Conservation (phyloP, 2,888 invertebrate species). For the Conomelus anceps region DNA sequence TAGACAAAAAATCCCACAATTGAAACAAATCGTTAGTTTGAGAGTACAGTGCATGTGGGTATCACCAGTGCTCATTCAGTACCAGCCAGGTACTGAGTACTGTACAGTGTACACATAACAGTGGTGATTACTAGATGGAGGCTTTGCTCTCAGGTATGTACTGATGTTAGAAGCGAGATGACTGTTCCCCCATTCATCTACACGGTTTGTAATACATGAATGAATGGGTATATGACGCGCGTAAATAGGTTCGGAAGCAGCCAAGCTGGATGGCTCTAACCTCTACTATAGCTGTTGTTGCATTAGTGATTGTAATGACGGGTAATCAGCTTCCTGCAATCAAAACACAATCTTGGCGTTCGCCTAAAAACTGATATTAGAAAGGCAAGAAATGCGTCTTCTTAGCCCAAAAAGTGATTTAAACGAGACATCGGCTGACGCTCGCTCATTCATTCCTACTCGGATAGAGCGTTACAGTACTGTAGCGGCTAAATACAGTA, state of each 20-base stretch:
- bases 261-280: neutral
- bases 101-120: no score
- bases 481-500: neutral
- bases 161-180: neutral
- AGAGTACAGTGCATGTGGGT: neutral
- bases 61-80: neutral
- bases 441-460: neutral
- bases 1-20: neutral
- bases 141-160: neutral
- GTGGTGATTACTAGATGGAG: neutral
- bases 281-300: neutral
- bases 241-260: neutral
- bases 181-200: neutral
- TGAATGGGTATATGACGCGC: neutral
- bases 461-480: neutral
- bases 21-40: neutral
- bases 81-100: neutral
- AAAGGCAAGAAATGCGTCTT: neutral
- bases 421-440: neutral
- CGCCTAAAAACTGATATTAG: conserved; percentile 10
- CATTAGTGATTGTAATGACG: conserved; percentile 12
- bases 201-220: neutral
- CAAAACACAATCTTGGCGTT: neutral
- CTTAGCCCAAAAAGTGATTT: neutral
- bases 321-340: conserved; percentile 11